Conservation (phyloP, 2,797 vertebrate species). For the Phylloscopus collybita region DNA sequence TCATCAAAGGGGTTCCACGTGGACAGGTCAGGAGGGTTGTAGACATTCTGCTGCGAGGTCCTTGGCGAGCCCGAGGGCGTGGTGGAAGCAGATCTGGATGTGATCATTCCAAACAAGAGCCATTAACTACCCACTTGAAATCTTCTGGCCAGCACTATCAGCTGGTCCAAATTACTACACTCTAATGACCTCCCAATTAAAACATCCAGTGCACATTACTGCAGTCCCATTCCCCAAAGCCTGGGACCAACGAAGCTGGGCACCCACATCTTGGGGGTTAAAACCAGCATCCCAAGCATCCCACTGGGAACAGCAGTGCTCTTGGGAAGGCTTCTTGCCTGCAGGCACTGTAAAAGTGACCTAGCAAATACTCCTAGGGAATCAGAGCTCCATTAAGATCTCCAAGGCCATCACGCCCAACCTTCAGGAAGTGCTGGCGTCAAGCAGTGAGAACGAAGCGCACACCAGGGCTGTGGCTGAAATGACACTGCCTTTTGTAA, state of each 20-base stretch:
- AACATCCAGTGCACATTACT: not conserved
- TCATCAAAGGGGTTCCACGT: slow-evolving; percentile 98
- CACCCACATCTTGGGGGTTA: not conserved
- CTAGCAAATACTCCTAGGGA: not conserved
- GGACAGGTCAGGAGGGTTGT: slow-evolving; percentile 82
- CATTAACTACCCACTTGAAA: not conserved
- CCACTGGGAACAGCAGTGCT: not conserved
- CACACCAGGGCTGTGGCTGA: not conserved
- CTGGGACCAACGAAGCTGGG: not conserved
- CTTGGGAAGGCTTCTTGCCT: not conserved
- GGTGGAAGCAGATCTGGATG: slow-evolving; percentile 92
- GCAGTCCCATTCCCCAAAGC: not conserved
- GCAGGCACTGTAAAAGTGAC: not conserved
- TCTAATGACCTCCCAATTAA: not conserved
- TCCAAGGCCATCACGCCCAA: not conserved
- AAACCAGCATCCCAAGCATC: not conserved
- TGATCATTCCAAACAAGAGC: slow-evolving; percentile 25
- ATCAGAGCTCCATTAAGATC: not conserved
- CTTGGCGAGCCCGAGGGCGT: slow-evolving; percentile 96
- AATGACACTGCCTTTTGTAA: fast-evolving
- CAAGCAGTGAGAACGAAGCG: fast-evolving
- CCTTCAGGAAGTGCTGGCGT: not conserved
- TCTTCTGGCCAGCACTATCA: not conserved
- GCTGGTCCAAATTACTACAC: not conserved
- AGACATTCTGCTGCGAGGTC: slow-evolving; percentile 96